phyloP scores from a whole-genome alignment of 2,797 vertebrate genomes.

The Falco naumanni region DNA sequence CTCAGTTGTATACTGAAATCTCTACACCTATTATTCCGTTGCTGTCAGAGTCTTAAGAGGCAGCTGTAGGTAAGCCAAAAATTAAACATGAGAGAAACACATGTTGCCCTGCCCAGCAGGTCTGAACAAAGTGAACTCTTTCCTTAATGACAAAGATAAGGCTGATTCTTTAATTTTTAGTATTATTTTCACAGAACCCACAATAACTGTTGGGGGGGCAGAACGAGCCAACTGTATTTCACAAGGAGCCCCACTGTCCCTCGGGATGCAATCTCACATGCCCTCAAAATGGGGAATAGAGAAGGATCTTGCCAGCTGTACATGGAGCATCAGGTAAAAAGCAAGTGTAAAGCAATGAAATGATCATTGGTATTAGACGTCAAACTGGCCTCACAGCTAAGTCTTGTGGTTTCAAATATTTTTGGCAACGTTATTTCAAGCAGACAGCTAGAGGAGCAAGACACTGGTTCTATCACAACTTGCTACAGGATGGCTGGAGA shows the following conservation, averaged over 20 bases:
- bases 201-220: background rate
- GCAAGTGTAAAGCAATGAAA: background rate
- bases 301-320: background rate
- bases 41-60: background rate
- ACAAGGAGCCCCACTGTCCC: background rate
- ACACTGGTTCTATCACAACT: background rate
- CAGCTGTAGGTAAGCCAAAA: background rate
- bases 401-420: background rate
- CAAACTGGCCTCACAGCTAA: background rate
- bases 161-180: background rate
- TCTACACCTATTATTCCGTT: background rate
- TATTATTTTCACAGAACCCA: background rate
- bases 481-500: background rate
- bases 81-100: background rate
- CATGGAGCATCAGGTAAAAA: background rate
- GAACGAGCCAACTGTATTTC: background rate
- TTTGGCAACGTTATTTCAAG: background rate
- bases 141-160: background rate
- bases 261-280: background rate
- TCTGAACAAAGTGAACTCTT: background rate
- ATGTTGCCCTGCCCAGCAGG: background rate
- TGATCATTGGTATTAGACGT: background rate
- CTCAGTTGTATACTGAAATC: background rate
- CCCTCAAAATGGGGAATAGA: background rate
- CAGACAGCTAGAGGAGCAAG: background rate